Evolutionary conservation across 2,113 vertebrate species (phyloP).

Genomic region (Felis chaus): DNA sequence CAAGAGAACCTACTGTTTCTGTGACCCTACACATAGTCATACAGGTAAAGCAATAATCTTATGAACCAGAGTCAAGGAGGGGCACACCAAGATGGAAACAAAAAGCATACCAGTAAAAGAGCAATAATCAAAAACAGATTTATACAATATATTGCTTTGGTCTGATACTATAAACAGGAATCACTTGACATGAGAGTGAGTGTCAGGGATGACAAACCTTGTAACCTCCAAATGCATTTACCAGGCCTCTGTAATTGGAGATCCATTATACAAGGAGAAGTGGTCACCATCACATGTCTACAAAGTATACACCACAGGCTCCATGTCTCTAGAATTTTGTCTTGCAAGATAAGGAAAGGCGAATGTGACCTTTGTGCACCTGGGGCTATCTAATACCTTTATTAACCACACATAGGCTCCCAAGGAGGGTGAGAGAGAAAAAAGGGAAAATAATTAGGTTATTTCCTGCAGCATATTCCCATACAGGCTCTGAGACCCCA

Average conservation of each 20-base stretch:
- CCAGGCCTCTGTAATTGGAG: constrained; percentile 12
- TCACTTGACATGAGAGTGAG: neutral
- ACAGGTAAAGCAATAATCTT: constrained; percentile 13
- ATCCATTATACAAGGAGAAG: neutral
- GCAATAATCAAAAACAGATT: constrained; percentile 21
- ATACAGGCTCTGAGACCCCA: neutral
- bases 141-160: neutral
- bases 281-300: neutral
- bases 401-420: neutral
- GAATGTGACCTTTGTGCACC: neutral
- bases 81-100: constrained; percentile 40
- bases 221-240: constrained; percentile 28
- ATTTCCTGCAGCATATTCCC: neutral
- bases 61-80: neutral
- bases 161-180: constrained; percentile 27
- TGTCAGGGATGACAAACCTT: neutral
- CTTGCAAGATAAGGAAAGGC: constrained; percentile 31
- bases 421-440: neutral
- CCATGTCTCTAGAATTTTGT: neutral
- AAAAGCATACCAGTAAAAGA: constrained; percentile 27
- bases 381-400: neutral
- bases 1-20: constrained; percentile 28
- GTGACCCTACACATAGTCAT: neutral
- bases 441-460: constrained; percentile 22
- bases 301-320: neutral